Evolutionary conservation across 2,888 invertebrate genomes (phyloP).

Genomic region (Tolmerus cingulatus): DNA sequence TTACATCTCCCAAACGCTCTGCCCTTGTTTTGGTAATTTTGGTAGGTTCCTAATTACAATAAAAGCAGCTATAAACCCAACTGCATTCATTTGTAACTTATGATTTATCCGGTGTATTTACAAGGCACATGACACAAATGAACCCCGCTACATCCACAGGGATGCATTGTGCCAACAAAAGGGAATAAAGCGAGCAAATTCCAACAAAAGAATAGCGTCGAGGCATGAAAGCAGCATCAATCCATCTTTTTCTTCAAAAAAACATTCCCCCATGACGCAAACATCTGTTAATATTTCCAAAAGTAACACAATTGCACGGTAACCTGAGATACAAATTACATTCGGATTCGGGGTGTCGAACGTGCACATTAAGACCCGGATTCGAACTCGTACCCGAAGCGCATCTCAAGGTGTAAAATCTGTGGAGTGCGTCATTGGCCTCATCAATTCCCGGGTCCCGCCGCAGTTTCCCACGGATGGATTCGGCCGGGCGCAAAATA

Average conservation of each 20-base stretch:
- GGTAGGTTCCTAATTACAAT: neutral
- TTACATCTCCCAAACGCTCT: neutral
- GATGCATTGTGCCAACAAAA: neutral
- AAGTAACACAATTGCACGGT: neutral
- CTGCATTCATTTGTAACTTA: neutral
- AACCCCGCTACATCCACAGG: neutral
- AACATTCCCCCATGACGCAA: neutral
- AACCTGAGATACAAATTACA: neutral
- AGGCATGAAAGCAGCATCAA: neutral
- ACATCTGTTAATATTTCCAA: neutral
- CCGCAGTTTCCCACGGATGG: neutral
- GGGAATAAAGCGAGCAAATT: neutral
- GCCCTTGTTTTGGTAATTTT: neutral
- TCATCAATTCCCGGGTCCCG: neutral
- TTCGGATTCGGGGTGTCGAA: neutral
- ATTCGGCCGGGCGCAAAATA: neutral
- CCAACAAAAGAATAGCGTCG: neutral
- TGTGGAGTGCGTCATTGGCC: conserved; percentile 17
- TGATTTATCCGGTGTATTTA: neutral
- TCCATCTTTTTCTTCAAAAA: neutral
- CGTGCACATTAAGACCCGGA: neutral
- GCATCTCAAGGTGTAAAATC: conserved; percentile 10
- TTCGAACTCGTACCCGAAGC: neutral
- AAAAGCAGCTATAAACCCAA: neutral
- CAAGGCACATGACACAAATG: neutral